These are phyloP conservation scores for Dynastes maya DNA, from an alignment of 2,888 invertebrate species.

Conservation along the genomic window DNA sequence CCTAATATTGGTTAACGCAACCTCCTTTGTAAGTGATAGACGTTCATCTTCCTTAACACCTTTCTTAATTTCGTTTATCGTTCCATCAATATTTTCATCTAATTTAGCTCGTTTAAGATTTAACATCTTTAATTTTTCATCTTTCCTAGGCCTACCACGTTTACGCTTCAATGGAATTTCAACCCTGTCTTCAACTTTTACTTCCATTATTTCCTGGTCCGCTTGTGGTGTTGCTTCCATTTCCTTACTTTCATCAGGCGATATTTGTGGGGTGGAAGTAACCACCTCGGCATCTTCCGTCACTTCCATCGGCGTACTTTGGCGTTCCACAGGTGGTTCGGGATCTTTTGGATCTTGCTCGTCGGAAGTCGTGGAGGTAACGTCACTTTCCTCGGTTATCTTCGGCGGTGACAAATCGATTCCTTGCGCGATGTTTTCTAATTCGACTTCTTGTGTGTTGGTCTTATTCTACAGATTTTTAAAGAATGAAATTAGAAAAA, in stretches of 20 bases:
- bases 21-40: constrained; percentile 52
- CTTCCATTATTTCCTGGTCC: background rate
- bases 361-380: constrained; percentile 57
- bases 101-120: constrained; percentile 50
- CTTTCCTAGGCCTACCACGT: constrained; percentile 38
- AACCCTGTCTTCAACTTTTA: background rate
- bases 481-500: background rate
- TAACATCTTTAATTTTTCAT: background rate
- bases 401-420: constrained; percentile 29
- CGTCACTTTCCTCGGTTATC: constrained; percentile 56
- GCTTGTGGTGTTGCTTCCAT: background rate
- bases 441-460: constrained; percentile 49
- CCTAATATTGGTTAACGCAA: constrained; percentile 18
- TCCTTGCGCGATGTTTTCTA: constrained; percentile 38
- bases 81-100: constrained; percentile 14
- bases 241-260: background rate
- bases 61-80: constrained; percentile 33
- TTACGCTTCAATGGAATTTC: constrained; percentile 38
- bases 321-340: constrained; percentile 15
- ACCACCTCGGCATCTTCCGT: constrained; percentile 34
- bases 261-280: constrained; percentile 53
- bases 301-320: constrained; percentile 24
- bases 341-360: constrained; percentile 45
- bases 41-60: constrained; percentile 43
- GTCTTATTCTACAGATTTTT: constrained; percentile 52